These are phyloP conservation scores for Leuciscus idus DNA, from an alignment of 2,113 vertebrate species.

Conservation along the genomic window DNA sequence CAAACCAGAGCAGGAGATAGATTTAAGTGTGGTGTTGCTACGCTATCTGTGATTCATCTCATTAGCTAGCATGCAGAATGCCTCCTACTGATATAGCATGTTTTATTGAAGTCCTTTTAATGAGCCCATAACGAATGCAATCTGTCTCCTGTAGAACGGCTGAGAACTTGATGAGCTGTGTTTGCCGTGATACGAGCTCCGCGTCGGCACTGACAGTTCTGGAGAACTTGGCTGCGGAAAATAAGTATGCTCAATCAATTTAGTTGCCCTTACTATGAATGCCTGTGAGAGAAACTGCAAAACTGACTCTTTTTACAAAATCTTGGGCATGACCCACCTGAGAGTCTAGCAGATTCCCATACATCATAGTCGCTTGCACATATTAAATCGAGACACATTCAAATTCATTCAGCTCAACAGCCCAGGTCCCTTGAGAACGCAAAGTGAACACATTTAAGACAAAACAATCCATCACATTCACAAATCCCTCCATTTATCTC, in stretches of 20 bases:
- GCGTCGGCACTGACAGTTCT: conserved; percentile 76
- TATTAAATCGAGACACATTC: conserved; percentile 53
- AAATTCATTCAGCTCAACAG: conserved; percentile 40
- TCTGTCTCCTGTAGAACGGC: conserved; percentile 77
- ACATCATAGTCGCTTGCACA: conserved; percentile 40
- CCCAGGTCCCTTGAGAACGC: conserved; percentile 16
- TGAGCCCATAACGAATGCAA: conserved; percentile 9
- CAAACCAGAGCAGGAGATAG: not conserved
- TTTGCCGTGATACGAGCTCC: conserved; percentile 66
- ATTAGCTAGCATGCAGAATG: conserved; percentile 23
- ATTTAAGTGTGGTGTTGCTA: not conserved
- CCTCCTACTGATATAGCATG: conserved; percentile 12
- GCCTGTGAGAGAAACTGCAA: not conserved
- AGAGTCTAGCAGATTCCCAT: conserved; percentile 38
- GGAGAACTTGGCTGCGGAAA: conserved; percentile 75
- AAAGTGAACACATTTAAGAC: conserved; percentile 32
- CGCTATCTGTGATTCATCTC: not conserved
- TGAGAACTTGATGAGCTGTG: conserved; percentile 76
- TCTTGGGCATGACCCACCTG: conserved; percentile 19
- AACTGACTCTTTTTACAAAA: conserved; percentile 17
- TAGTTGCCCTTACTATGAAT: conserved; percentile 23
- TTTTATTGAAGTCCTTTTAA: conserved; percentile 34
- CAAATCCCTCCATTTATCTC: conserved; percentile 21
- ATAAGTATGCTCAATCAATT: conserved; percentile 75
- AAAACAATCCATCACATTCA: conserved; percentile 44